Conservation (phyloP, 2,113 vertebrate species). For the Vulpes lagopus region DNA sequence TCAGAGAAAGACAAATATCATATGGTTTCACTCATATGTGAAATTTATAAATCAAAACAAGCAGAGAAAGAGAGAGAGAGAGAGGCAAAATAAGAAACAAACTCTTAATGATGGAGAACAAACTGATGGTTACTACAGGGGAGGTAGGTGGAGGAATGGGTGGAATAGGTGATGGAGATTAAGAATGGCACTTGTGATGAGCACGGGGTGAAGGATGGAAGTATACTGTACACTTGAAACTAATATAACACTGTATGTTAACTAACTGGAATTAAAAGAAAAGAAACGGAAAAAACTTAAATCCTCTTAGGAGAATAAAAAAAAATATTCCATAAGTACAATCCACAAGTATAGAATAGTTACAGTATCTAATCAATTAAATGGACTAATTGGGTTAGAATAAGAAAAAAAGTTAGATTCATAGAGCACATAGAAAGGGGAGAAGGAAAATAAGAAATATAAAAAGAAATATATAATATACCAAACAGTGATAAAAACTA, state of each 20-base stretch:
- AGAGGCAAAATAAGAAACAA: background rate
- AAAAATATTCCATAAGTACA: conserved; percentile 62
- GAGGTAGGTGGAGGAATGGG: background rate
- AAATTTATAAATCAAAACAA: background rate
- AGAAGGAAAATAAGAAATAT: background rate
- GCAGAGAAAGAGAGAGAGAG: background rate
- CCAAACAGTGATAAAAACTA: background rate
- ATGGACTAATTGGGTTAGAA: conserved; percentile 76
- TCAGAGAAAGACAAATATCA: background rate
- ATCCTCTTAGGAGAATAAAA: conserved; percentile 51
- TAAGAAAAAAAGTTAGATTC: background rate
- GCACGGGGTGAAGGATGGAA: background rate
- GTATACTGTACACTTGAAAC: background rate
- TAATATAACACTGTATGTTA: background rate
- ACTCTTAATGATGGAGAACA: background rate
- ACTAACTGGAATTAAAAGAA: background rate
- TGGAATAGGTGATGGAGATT: background rate
- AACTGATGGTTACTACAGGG: background rate
- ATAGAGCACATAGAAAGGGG: background rate
- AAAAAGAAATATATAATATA: background rate
- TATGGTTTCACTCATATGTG: background rate
- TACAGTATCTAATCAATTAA: conserved; percentile 80
- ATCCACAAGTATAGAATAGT: conserved; percentile 67
- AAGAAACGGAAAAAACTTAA: background rate
- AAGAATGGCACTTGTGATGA: background rate